Evolutionary conservation across 2,113 vertebrate species (phyloP).

Genomic region (Xyrauchen texanus): DNA sequence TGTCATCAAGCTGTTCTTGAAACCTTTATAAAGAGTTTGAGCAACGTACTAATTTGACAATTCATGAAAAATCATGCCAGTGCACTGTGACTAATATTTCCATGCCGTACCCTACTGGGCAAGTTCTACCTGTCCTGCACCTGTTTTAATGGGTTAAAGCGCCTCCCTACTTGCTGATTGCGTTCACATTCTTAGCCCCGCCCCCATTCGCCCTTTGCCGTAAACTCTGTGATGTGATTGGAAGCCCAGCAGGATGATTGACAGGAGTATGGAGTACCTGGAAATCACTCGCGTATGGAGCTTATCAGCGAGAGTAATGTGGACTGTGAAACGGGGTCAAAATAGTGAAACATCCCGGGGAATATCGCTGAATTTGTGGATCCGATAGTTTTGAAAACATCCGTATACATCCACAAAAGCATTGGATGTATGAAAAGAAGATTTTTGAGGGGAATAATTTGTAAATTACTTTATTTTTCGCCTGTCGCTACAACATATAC

Average conservation of each 20-base stretch:
- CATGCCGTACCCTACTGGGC: not conserved
- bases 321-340: conserved; percentile 65
- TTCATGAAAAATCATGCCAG: not conserved
- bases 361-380: not conserved
- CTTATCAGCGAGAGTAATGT: conserved; percentile 66
- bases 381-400: not conserved
- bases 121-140: conserved; percentile 64
- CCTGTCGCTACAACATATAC: conserved; percentile 57
- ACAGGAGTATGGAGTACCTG: conserved; percentile 73
- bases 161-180: conserved; percentile 64
- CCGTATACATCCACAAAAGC: not conserved
- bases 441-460: conserved; percentile 40
- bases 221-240: conserved; percentile 64
- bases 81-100: conserved; percentile 8
- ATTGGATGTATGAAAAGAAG: conserved; percentile 27
- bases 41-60: not conserved
- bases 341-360: conserved; percentile 56
- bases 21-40: not conserved
- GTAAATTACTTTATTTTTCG: conserved; percentile 58
- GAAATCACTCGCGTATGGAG: conserved; percentile 67
- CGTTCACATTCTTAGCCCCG: conserved; percentile 61
- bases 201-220: conserved; percentile 47
- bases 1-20: too few relatives aligned
- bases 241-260: conserved; percentile 56
- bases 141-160: conserved; percentile 61